A percentile compares a stretch with the other conserved stretches of the same genome.
Evolutionary conservation across 2,113 vertebrate species (phyloP).

Genomic region (Petrocephalus zakoni): DNA sequence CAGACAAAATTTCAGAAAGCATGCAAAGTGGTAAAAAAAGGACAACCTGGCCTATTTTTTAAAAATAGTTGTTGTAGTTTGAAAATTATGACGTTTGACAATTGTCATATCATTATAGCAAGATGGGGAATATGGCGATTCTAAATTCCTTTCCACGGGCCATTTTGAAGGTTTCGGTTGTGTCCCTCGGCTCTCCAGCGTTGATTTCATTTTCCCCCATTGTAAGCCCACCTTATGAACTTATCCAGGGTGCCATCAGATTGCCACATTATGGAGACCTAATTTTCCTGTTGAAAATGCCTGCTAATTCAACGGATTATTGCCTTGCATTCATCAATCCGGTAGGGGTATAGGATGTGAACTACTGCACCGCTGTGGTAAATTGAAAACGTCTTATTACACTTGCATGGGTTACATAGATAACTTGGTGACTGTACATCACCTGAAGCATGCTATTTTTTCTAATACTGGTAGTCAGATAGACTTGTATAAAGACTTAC

Average conservation of each 20-base stretch:
- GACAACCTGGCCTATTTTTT: not conserved
- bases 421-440: conserved; percentile 63
- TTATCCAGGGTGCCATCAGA: not conserved
- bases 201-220: not conserved
- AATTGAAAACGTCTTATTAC: conserved; percentile 61
- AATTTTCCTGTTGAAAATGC: conserved; percentile 48
- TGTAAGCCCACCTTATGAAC: not conserved
- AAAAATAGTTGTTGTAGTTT: not conserved
- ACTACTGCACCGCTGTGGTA: conserved; percentile 53
- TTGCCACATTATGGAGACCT: conserved; percentile 12
- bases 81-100: not conserved
- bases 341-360: conserved; percentile 52
- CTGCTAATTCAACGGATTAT: conserved; percentile 54
- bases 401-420: conserved; percentile 75
- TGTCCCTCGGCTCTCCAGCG: conserved; percentile 4
- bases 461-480: conserved; percentile 68
- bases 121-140: not conserved
- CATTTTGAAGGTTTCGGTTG: not conserved
- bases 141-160: not conserved
- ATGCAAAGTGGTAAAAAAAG: conserved; percentile 37
- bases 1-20: conserved; percentile 44
- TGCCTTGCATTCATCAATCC: conserved; percentile 53
- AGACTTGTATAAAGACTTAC: conserved; percentile 60
- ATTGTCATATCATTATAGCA: not conserved
- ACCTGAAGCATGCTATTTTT: conserved; percentile 75